A percentile compares a stretch with the other conserved stretches of the same genome.
Evolutionary conservation across 2,113 vertebrate species (phyloP).

Genomic region (Mesocricetus auratus): DNA sequence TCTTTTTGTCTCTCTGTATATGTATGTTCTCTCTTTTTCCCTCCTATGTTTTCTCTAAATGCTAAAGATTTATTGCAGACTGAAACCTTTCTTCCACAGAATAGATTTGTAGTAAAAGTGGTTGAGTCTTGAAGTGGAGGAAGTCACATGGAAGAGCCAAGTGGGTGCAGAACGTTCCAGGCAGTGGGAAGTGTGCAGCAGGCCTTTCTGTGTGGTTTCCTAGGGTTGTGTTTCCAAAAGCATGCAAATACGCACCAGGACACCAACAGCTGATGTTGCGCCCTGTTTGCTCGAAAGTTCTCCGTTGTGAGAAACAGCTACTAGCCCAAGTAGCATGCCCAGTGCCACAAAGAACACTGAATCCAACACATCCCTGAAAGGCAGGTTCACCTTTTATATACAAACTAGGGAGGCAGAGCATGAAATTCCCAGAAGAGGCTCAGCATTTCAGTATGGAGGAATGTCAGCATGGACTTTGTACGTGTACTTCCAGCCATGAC

Average conservation of each 20-base stretch:
- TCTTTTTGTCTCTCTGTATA: background rate
- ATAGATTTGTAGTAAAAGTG: constrained; percentile 45
- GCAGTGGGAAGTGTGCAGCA: background rate
- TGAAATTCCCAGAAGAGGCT: constrained; percentile 52
- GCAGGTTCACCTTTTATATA: constrained; percentile 66
- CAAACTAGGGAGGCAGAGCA: constrained; percentile 55
- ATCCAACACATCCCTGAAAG: constrained; percentile 65
- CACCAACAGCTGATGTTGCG: constrained; percentile 57
- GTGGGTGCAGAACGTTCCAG: background rate
- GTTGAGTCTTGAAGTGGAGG: constrained; percentile 44
- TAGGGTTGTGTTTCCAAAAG: constrained; percentile 69
- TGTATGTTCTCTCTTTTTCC: background rate
- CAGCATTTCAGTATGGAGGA: constrained; percentile 49
- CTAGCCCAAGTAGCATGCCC: constrained; percentile 46
- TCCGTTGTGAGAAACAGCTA: constrained; percentile 65
- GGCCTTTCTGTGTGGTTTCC: constrained; percentile 41
- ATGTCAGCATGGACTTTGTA: background rate
- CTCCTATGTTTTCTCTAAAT: constrained; percentile 42
- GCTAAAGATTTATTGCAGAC: constrained; percentile 40
- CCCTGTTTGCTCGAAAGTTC: constrained; percentile 60
- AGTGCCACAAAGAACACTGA: constrained; percentile 60
- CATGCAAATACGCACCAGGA: constrained; percentile 65
- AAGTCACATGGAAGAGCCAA: background rate
- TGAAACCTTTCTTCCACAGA: constrained; percentile 59
- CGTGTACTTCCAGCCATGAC: constrained; percentile 45